These are phyloP conservation scores for Myathropa florea DNA, from an alignment of 2,888 invertebrate species.

Conservation along the genomic window DNA sequence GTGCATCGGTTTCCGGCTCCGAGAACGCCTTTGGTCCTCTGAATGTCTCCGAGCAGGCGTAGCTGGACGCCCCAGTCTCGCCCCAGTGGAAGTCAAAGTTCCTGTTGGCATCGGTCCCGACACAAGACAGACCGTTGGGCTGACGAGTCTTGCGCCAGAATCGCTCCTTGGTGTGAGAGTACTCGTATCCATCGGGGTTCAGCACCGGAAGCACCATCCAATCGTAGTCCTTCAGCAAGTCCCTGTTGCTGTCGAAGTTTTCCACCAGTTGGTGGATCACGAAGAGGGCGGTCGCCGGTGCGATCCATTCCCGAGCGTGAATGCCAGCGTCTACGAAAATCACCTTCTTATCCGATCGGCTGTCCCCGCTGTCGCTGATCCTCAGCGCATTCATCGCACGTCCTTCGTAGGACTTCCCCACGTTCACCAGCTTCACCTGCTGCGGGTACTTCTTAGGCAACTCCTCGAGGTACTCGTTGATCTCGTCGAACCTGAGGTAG, in stretches of 20 bases:
- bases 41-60: conserved; percentile 82
- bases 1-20: conserved; percentile 83
- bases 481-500: conserved; percentile 77
- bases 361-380: conserved; percentile 82
- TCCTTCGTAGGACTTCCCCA: conserved; percentile 84
- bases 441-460: conserved; percentile 81
- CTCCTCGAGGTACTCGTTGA: conserved; percentile 81
- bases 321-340: conserved; percentile 83
- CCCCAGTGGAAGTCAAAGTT: conserved; percentile 85
- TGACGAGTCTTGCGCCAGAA: conserved; percentile 83
- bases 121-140: conserved; percentile 72
- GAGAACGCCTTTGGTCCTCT: conserved; percentile 84
- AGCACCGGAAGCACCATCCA: conserved; percentile 85
- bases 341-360: conserved; percentile 78
- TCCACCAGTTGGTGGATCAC: conserved; percentile 83
- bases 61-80: conserved; percentile 74
- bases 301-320: conserved; percentile 86
- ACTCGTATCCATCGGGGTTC: conserved; percentile 88
- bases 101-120: conserved; percentile 84
- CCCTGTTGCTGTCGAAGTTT: conserved; percentile 77
- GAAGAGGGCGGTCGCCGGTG: conserved; percentile 83
- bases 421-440: conserved; percentile 81
- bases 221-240: conserved; percentile 83
- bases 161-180: conserved; percentile 80
- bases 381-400: conserved; percentile 81